These are phyloP conservation scores for Gari tellinella DNA, from an alignment of 2,888 invertebrate genomes.

Conservation along the genomic window DNA sequence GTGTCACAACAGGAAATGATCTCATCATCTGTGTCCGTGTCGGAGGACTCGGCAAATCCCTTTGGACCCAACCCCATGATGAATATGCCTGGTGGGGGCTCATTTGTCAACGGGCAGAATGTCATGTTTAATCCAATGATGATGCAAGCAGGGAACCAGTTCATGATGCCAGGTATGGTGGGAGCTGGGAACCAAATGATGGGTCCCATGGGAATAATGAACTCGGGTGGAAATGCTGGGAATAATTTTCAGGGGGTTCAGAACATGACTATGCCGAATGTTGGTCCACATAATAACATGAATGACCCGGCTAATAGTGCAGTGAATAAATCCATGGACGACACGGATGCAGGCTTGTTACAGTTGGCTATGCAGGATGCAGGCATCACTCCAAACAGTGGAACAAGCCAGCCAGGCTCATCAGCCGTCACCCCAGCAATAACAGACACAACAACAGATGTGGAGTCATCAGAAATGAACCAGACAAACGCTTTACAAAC, in stretches of 20 bases:
- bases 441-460: conserved; percentile 27
- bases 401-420: conserved; percentile 41
- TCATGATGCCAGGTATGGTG: conserved; percentile 60
- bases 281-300: conserved; percentile 18
- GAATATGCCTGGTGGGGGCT: conserved; percentile 59
- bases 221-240: conserved; percentile 21
- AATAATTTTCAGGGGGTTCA: conserved; percentile 11
- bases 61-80: conserved; percentile 54
- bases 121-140: conserved; percentile 70
- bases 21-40: conserved; percentile 57
- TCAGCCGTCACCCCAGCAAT: conserved; percentile 45
- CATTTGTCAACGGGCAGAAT: conserved; percentile 63
- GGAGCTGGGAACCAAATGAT: conserved; percentile 45
- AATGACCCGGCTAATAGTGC: conserved; percentile 3
- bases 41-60: conserved; percentile 50
- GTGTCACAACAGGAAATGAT: conserved; percentile 59
- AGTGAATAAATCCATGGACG: conserved; percentile 47
- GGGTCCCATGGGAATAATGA: conserved; percentile 45
- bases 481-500: conserved; percentile 71
- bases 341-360: conserved; percentile 67
- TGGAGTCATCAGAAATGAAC: conserved; percentile 19
- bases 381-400: conserved; percentile 68
- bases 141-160: conserved; percentile 52
- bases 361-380: conserved; percentile 79
- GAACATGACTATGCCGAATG: conserved; percentile 6